Evolutionary conservation across 37 sponge, comb jelly and placozoan species (phyloP), one percentile per base, ranked within the genome.

Genomic region (Lycopodina hypogea): DNA sequence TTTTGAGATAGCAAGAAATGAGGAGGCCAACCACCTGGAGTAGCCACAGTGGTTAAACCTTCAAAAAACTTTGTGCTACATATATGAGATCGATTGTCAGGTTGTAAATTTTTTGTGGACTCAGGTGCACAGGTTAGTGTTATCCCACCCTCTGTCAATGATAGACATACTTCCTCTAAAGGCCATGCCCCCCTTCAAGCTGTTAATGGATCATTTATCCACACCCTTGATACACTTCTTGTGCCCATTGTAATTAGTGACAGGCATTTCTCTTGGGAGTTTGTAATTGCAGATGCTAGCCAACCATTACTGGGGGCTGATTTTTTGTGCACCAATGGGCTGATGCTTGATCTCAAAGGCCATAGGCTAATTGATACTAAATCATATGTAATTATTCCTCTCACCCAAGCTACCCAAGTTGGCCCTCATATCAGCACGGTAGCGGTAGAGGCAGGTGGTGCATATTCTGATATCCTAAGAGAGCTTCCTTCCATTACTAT

Each of bases 91-190:
- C 35, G 42, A 22, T 23, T 56, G 21, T 65, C 66, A 19, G 38
- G 30, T 62, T 24, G 78, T 36, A 48, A 78, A 26, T 78, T 78
- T 65, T 64, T 78, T 28, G 78, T 78, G 14, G 78, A 65, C 66
- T 37, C 78, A 37, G 66, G 66, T 29, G 68, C 78, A 34, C 53
- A 78, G 32, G 78, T 78, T 15, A 78, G 78, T 45, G 50, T 78
- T 32, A n/a, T 78, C 32, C 78, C 78, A 18, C 35, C 76, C 59
- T 62, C 67, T 42, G 52, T 48, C 30, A n/a, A 23, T 38, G 78
- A 78, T 48, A 39, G 2, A 26, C 52, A 39, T 24, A 62, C 48
- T 34, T 23, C 22, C 2, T 66, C 35, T 39, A 24, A 35, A 63
- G 66, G 78, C 23, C 66, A 12, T 26, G 24, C 68, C 26, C 67